Evolutionary conservation across 2,888 invertebrate genomes (phyloP).

Genomic region (Coelinius sp.): DNA sequence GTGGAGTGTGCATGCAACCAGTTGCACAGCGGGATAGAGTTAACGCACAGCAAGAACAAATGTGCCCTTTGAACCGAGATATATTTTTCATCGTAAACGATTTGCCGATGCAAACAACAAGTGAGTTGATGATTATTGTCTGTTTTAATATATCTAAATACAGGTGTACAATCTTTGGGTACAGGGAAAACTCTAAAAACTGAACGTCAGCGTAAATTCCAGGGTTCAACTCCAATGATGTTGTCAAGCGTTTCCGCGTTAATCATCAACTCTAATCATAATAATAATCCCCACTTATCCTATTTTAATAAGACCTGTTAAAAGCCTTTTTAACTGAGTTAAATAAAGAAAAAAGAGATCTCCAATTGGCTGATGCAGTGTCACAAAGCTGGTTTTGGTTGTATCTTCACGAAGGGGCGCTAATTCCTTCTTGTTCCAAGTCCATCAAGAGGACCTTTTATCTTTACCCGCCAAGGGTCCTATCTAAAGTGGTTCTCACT

Average conservation of each 20-base stretch:
- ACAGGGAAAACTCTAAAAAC: slow-evolving; percentile 58
- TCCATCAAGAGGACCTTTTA: slow-evolving; percentile 57
- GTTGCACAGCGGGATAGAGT: slow-evolving; percentile 64
- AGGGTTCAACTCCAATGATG: neutral
- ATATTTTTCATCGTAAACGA: slow-evolving; percentile 21
- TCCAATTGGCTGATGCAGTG: neutral
- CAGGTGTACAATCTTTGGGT: neutral
- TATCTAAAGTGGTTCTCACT: slow-evolving; percentile 53
- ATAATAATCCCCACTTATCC: neutral
- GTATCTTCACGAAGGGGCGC: slow-evolving; percentile 53
- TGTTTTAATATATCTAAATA: neutral
- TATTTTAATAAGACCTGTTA: slow-evolving; percentile 2
- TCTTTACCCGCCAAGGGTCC: slow-evolving; percentile 49
- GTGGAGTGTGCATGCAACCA: slow-evolving; percentile 8
- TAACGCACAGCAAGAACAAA: slow-evolving; percentile 64
- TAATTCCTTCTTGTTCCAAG: slow-evolving; percentile 60
- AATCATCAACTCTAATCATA: neutral
- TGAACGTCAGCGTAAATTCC: too few species aligned
- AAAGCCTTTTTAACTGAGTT: neutral
- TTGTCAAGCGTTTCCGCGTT: neutral
- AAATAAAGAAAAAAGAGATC: too few species aligned
- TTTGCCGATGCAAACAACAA: slow-evolving; percentile 4
- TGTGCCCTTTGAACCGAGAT: slow-evolving; percentile 58
- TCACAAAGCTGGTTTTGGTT: slow-evolving; percentile 7
- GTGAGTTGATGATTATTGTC: slow-evolving; percentile 10